A percentile compares a stretch with the other conserved stretches of the same genome.
phyloP scores from a whole-genome alignment of 2,113 vertebrate species.

The Perognathus longimembris region DNA sequence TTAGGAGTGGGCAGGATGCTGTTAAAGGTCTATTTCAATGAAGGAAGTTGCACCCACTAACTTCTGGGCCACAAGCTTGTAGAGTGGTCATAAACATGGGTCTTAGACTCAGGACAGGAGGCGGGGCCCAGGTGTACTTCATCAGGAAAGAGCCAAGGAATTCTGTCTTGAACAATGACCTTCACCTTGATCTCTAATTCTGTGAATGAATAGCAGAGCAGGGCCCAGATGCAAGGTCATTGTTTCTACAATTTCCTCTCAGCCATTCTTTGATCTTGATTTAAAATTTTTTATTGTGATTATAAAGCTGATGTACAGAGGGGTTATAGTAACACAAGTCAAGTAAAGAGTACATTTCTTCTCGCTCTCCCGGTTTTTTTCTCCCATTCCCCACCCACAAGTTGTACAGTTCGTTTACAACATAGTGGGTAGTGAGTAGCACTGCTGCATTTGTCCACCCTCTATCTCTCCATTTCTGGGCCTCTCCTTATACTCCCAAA shows the following conservation, averaged over 20 bases:
- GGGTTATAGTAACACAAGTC: too few species aligned
- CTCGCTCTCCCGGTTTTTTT: too few species aligned
- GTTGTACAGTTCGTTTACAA: too few species aligned
- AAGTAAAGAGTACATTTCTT: too few species aligned
- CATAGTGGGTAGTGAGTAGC: too few species aligned
- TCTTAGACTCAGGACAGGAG: not conserved
- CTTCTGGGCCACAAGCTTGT: not conserved
- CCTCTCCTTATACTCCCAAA: too few species aligned
- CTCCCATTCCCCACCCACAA: too few species aligned
- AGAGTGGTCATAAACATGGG: not conserved
- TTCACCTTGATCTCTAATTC: not conserved
- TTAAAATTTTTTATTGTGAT: too few species aligned
- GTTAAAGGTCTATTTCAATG: not conserved
- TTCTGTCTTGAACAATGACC: not conserved
- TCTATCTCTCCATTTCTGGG: too few species aligned
- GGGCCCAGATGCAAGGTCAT: not conserved
- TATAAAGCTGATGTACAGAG: too few species aligned
- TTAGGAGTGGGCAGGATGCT: not conserved
- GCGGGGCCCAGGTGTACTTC: not conserved
- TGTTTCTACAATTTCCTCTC: not conserved
- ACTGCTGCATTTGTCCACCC: too few species aligned
- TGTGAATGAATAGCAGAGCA: not conserved
- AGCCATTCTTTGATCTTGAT: not conserved
- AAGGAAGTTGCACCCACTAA: not conserved
- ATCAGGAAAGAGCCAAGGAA: not conserved